Evolutionary conservation across 2,888 invertebrate genomes (phyloP), one percentile per base, ranked within the genome.

Genomic region (Aelia acuminata): DNA sequence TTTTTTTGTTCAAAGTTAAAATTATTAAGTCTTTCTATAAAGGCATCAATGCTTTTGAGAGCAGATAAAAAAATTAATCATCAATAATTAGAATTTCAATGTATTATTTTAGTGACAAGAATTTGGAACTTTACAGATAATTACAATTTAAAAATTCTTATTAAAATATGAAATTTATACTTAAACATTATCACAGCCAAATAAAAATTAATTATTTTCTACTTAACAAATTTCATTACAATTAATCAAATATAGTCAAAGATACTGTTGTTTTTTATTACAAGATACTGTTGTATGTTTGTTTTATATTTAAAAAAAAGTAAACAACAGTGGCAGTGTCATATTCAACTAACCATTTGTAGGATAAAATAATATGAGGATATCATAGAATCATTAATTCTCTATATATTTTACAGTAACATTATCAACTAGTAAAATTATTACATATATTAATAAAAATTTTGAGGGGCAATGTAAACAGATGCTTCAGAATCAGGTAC

Each of bases 151-250:
- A 0, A 7, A 35, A 35, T 35, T 70, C 31, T 70, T 70, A 70
- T 35, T 70, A 70, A 35, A 35, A 70, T 70, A 70, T 20, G 31
- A 15, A 70, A 70, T 70, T 18, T 35, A 70, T 35, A 70, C 63
- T 70, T 70, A 70, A 31, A 70, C 35, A 70, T 35, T 70, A 70
- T 70, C 63, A 70, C 63, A 70, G 63, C 63, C 63, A 70, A 70
- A 70, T 70, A 18, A 70, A 70, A 13, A 57, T 1, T 57, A 70
- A 70, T 70, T 70, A 35, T 35, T 18, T 35, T 31, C 3, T 70
- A 5, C 7, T 3, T 35, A 70, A 70, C 18, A 35, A 18, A 70
- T 31, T 70, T 35, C 31, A 35, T 70, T 35, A 70, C 35, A 70
- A 35, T 70, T 7, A 26, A 26, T 7, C 35, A 57, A 57, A 70